Base-by-base conservation (phyloP, 2,888 invertebrate genomes). In the Kuschelorhynchus macadamiae region DNA sequence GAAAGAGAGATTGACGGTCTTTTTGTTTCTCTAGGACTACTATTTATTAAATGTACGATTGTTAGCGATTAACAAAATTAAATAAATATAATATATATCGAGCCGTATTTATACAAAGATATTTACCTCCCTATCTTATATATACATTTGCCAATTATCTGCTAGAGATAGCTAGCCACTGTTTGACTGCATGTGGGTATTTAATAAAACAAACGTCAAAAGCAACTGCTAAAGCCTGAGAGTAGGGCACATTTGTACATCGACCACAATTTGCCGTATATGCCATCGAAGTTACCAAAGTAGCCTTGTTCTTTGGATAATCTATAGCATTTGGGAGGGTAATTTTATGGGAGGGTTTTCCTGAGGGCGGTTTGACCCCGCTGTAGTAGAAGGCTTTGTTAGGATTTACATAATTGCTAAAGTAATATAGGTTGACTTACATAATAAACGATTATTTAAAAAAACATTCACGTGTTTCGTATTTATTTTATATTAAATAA, bases 161-260 rank as follows among this genome's bases (percentile, higher is more conserved):
- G 12, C 14, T 56, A 71, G 60, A 72, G 68, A 69, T 67, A 74
- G 74, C 74, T 75, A 25, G 3, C 3, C 25, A 25, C 25, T 25
- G 7, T 25, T 25, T 25, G 76, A 75, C 77, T 76, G 76, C 77
- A 77, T 77, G 77, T 77, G 77, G 77, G 77, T 72, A 74, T 76
- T 74, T 76, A 77, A 77, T 77, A 75, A 75, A 72, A 41, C 56
- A 72, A 74, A 76, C 73, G 77, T 77, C 77, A 77, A 75, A 77
- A 67, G 72, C 75, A 76, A 76, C 73, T 72, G 76, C 72, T 74
- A 72, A 75, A 74, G 47, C 57, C 62, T 21, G 33, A 41, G 61
- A 56, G 50, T 62, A 17, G 59, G 39, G 52, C 68, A 62, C 67
- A 62, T 66, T 66, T 66, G 66, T 66, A 66, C 53, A 59, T 41